These are phyloP conservation scores for Mimumesa dahlbomi DNA, from an alignment of 2,888 invertebrate species.

Conservation along the genomic window DNA sequence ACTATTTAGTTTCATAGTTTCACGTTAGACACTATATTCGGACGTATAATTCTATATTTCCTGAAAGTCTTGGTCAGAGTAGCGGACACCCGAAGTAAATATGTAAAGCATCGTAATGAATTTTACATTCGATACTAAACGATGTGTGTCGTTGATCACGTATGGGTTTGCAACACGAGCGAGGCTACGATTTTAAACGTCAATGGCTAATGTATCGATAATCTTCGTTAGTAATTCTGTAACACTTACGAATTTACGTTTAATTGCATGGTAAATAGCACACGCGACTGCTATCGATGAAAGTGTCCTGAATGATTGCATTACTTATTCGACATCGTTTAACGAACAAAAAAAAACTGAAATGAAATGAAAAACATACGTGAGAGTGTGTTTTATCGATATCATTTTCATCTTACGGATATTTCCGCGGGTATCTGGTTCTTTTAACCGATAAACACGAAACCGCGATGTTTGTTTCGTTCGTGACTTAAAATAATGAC, in stretches of 20 bases:
- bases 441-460: too few species aligned
- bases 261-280: constrained; percentile 23
- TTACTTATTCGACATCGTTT: constrained; percentile 24
- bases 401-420: neutral
- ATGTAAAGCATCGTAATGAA: constrained; percentile 40
- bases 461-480: too few species aligned
- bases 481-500: too few species aligned
- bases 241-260: constrained; percentile 9
- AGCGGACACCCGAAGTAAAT: constrained; percentile 51
- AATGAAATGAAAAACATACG: neutral
- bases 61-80: constrained; percentile 53
- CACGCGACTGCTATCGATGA: constrained; percentile 47
- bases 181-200: constrained; percentile 8
- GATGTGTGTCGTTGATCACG: neutral
- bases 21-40: constrained; percentile 62
- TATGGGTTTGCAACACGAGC: constrained; percentile 2
- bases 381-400: neutral
- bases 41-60: constrained; percentile 60
- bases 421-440: neutral
- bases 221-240: constrained; percentile 36
- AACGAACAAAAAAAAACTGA: too few species aligned
- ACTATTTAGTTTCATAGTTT: constrained; percentile 74
- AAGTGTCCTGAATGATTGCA: constrained; percentile 57
- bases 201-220: constrained; percentile 22
- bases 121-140: constrained; percentile 29